Conservation (phyloP, 2,113 vertebrate genomes). For the Machaerirhynchus nigripectus region DNA sequence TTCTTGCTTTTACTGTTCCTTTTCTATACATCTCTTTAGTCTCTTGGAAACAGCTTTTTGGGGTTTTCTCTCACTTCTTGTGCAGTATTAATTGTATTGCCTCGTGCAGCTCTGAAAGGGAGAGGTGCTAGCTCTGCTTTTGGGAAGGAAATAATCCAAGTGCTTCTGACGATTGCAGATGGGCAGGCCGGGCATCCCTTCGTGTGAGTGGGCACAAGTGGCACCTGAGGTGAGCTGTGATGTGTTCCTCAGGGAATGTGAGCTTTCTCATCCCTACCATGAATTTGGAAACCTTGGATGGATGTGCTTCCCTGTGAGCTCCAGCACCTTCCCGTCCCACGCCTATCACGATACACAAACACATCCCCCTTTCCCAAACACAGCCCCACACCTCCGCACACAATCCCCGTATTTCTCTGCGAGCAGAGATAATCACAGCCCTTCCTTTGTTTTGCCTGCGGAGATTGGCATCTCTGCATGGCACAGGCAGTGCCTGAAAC, state of each 20-base stretch:
- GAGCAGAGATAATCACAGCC: background rate
- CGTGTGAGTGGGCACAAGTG: background rate
- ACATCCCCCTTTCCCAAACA: background rate
- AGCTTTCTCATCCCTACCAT: background rate
- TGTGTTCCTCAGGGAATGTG: background rate
- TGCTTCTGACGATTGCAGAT: background rate
- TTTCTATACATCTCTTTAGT: background rate
- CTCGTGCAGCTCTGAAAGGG: background rate
- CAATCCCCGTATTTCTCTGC: accelerated
- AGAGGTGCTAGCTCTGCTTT: background rate
- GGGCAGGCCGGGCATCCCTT: background rate
- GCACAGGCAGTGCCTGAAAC: background rate
- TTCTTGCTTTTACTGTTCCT: background rate
- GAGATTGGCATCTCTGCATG: background rate
- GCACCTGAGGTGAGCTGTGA: background rate
- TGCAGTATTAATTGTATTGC: background rate
- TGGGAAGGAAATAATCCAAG: background rate
- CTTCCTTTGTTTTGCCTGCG: background rate
- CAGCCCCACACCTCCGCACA: accelerated
- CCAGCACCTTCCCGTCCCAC: background rate
- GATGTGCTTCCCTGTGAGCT: background rate
- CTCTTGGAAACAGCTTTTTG: background rate
- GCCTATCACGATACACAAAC: background rate
- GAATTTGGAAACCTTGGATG: background rate
- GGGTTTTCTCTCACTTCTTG: background rate